Base-by-base conservation (phyloP, 2,888 invertebrate species). In the Maniola hyperantus region DNA sequence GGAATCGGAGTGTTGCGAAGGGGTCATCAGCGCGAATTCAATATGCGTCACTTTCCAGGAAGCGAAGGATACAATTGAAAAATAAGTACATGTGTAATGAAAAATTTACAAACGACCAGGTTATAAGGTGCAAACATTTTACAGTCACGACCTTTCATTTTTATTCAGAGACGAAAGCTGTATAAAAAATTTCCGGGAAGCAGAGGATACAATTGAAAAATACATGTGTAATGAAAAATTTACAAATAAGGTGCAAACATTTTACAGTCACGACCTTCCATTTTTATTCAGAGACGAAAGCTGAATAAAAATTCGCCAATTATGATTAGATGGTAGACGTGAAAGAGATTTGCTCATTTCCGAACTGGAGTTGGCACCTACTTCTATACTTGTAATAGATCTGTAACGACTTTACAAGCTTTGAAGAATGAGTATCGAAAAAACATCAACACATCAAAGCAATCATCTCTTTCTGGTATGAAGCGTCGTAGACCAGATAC, bases 11-110 rank as follows among this genome's bases (percentile, higher is more conserved):
- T 79, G 79, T 71, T 77, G 78, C 77, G 79, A 79, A 77, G 84
- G 81, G 90, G 87, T 89, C 91, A 80, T 75, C 82, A 83, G 74
- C 85, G 83, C 77, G 77, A 68, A 74, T 77, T 73, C 74, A 71
- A 71, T 66, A 77, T 88, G 88, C 83, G 85, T 91, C 90, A 91
- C 73, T 80, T 82, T 83, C 85, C 84, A 82, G 72, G 70, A 73
- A 71, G 62, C 39, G 39, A 51, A 39, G 61, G 20, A 51, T 61
- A 15, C 39, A 20, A 15, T 57, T 39, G 39, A 42, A 57, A 20
- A 36, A 55, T 18, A 13, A 39, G 42, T 20, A 57, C 39, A 13
- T 18, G 34, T 18, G 34, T 26, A 26, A 46, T 36, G 7, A 2
- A 48, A 44, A 50, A 50, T 60, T 51, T 51, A 6, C 20, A 51